Evolutionary conservation across 1,140 invertebrate genomes (phyloP), one percentile per base, ranked within the genome.

Genomic region (Lycorma delicatula): DNA sequence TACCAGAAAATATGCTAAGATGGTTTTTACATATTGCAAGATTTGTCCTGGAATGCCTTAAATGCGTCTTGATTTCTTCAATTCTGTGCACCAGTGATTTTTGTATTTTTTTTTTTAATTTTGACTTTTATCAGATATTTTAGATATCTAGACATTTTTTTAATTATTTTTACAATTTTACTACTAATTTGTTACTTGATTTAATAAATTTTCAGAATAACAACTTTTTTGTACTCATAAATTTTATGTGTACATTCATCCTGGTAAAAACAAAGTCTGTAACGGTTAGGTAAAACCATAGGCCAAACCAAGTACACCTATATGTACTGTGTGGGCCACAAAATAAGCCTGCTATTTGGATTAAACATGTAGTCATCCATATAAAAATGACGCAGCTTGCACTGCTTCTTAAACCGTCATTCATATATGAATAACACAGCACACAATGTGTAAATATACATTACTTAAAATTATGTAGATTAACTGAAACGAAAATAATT

Each of bases 11-110:
- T 13, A 20, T 13, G n/a, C 47, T 12, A 49, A 49, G 47, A 49
- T n/a, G 25, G 47, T 49, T 49, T 12, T 28, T 23, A 49, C 47
- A 20, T 49, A 20, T 25, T 49, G 47, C 47, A 28, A 49, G 12
- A 49, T 22, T 23, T 49, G 47, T 49, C 12, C 16, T 20, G 22
- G 26, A 23, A 49, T 13, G 12, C 47, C 47, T 23, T 22, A n/a
- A 49, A 49, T 49, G 47, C 25, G 47, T 23, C 16, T 49, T 20
- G 47, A 49, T 49, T 49, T 13, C n/a, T 34, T 34, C 25, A 20
- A 20, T 49, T 13, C 16, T 25, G 25, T 20, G 25, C 16, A 49
- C 47, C 22, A 28, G 13, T 49, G 25, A 49, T 34, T 9, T 9
- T 9, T 9, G 9, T 34, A 9, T n/a, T n/a, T n/a, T 34, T 34